Conservation (phyloP, 2,797 vertebrate species). For the Diceros bicornis region DNA sequence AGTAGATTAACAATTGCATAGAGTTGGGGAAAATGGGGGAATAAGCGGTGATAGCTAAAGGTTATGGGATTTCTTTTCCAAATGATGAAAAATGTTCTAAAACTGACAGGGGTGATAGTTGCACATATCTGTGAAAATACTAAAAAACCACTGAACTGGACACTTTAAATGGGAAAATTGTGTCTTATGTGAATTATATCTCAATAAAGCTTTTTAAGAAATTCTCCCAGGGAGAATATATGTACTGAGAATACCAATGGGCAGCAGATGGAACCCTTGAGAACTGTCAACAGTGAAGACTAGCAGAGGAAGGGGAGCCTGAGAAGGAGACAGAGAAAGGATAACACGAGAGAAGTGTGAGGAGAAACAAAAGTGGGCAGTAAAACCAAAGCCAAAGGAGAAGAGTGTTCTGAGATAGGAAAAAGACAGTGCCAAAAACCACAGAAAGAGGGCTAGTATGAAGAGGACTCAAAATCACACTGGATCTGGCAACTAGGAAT, state of each 20-base stretch:
- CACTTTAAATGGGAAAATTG: background rate
- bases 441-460: background rate
- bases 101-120: background rate
- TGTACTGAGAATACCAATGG: background rate
- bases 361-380: background rate
- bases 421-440: background rate
- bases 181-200: background rate
- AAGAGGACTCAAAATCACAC: background rate
- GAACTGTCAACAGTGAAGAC: background rate
- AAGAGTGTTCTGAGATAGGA: background rate
- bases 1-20: background rate
- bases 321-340: background rate
- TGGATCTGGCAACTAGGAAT: background rate
- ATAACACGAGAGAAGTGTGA: background rate
- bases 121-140: background rate
- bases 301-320: background rate
- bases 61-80: background rate
- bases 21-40: background rate
- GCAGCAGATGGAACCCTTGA: background rate
- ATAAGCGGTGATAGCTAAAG: background rate
- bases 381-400: background rate
- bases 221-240: background rate
- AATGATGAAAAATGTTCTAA: conserved; percentile 34
- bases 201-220: background rate
- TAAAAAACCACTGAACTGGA: background rate